Conservation (phyloP, 2,888 invertebrate genomes). For the Griposia aprilina region DNA sequence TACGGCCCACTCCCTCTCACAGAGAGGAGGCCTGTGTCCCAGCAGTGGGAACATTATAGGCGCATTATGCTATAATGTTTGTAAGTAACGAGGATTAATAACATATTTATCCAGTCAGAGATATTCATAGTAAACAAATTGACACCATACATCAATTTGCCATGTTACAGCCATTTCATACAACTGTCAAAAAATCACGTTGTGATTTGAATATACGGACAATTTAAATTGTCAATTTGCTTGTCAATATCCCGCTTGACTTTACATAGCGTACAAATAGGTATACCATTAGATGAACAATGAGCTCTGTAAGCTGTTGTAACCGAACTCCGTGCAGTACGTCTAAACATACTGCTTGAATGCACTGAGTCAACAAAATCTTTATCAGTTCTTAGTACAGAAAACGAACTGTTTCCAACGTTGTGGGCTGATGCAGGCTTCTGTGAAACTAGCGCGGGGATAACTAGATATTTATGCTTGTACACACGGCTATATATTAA, state of each 20-base stretch:
- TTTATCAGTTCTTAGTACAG: conserved; percentile 63
- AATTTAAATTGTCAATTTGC: too few relatives aligned
- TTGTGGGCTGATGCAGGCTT: conserved; percentile 66
- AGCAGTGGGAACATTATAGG: too few relatives aligned
- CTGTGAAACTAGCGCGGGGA: conserved; percentile 63
- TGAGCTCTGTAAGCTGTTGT: conserved; percentile 13
- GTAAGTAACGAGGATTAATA: background rate
- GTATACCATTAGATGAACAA: conserved; percentile 5
- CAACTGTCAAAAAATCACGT: background rate
- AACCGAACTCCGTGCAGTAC: conserved; percentile 21
- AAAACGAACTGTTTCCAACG: conserved; percentile 49
- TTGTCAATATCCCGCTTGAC: too few relatives aligned
- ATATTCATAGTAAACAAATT: background rate
- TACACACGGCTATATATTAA: too few relatives aligned
- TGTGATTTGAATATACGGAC: background rate
- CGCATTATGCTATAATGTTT: background rate
- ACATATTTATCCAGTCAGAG: background rate
- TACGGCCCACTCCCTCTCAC: too few relatives aligned
- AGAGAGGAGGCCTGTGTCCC: too few relatives aligned
- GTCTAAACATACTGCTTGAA: conserved; percentile 46
- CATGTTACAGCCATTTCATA: background rate
- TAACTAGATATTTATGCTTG: background rate
- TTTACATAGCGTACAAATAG: too few relatives aligned
- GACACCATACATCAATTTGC: background rate
- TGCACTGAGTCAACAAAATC: conserved; percentile 22